These are phyloP conservation scores for Salvelinus fontinalis DNA, from an alignment of 2,113 vertebrate genomes.

Conservation along the genomic window DNA sequence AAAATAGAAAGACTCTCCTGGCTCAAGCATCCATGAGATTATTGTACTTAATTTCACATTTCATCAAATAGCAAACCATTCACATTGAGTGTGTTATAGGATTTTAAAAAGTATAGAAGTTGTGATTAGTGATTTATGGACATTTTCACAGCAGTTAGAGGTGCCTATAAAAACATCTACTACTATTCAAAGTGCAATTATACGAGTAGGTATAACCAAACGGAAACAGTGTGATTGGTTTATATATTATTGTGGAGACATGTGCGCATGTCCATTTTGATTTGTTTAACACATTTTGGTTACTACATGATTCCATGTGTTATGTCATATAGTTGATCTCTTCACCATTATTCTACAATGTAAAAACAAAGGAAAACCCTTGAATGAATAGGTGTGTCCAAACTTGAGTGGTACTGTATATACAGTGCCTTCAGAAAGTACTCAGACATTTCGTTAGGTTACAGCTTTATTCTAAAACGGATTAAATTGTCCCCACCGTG, in stretches of 20 bases:
- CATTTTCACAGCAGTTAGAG: not conserved
- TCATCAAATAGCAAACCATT: not conserved
- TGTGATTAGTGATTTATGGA: not conserved
- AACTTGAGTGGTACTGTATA: too few species aligned
- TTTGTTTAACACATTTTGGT: too few species aligned
- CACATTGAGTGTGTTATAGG: not conserved
- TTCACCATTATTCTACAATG: too few species aligned
- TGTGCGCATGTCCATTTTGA: too few species aligned
- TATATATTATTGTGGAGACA: not conserved
- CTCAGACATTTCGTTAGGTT: too few species aligned
- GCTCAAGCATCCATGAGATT: not conserved
- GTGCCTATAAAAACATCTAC: conserved; percentile 1
- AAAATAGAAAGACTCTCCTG: not conserved
- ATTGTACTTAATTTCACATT: conserved; percentile 7
- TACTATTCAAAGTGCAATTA: conserved; percentile 10
- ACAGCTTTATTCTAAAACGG: too few species aligned
- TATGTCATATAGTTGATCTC: too few species aligned
- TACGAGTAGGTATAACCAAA: not conserved
- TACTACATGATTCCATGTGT: too few species aligned
- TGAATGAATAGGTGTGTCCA: too few species aligned
- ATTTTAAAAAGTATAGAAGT: conserved; percentile 3
- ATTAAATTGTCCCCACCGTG: too few species aligned
- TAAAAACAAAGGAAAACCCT: too few species aligned
- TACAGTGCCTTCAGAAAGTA: too few species aligned
- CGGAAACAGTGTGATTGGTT: not conserved